Evolutionary conservation across 2,797 vertebrate species (phyloP).

Genomic region (Syncerus caffer): DNA sequence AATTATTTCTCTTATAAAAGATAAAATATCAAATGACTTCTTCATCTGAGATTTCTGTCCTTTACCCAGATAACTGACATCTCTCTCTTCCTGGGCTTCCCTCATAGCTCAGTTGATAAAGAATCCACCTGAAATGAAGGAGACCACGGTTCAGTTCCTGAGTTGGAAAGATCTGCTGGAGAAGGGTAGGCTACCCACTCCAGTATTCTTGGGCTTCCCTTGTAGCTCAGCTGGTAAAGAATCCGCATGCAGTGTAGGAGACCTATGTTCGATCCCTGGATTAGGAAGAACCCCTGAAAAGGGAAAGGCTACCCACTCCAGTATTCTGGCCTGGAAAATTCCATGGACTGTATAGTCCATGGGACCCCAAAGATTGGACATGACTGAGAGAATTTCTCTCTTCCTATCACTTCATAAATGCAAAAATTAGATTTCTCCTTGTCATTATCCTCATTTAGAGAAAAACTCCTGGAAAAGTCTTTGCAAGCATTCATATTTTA

Average conservation of each 20-base stretch:
- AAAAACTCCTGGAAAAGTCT: background rate
- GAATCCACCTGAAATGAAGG: background rate
- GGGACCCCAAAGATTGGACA: background rate
- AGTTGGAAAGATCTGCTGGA: background rate
- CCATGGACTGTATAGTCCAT: background rate
- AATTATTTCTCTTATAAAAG: background rate
- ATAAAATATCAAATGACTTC: background rate
- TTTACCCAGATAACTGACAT: background rate
- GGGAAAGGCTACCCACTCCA: background rate
- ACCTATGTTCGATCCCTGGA: fast-evolving
- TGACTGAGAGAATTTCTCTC: background rate
- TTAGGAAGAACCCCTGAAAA: background rate
- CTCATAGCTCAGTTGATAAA: background rate
- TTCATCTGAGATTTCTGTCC: background rate
- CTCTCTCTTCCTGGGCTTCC: background rate
- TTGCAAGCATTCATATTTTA: background rate
- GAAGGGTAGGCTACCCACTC: background rate
- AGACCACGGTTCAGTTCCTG: background rate
- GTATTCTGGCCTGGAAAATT: background rate
- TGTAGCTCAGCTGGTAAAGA: background rate
- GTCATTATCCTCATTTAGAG: background rate
- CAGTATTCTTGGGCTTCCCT: background rate
- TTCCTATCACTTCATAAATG: background rate
- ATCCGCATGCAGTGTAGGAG: background rate
- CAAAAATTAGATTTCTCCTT: background rate